Evolutionary conservation across 2,888 invertebrate species (phyloP).

Genomic region (Epirrita christyi): DNA sequence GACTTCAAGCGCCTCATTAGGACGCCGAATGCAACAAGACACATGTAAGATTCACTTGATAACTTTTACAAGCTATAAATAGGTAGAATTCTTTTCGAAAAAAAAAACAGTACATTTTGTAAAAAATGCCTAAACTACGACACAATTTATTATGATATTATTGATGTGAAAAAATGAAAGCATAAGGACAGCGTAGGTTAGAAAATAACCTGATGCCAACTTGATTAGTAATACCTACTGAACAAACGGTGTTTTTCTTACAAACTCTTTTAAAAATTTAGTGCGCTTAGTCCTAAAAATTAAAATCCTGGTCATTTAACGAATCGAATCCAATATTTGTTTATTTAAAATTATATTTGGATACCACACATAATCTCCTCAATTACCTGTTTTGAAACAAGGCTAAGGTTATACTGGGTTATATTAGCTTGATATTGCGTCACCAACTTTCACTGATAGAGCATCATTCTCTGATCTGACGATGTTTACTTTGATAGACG

Average conservation of each 20-base stretch:
- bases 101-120: background rate
- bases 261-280: background rate
- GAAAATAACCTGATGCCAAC: no score
- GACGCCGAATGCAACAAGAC: slow-evolving; percentile 22
- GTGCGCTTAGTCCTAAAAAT: background rate
- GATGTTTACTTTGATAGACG: slow-evolving; percentile 35
- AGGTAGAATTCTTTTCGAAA: background rate
- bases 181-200: no score
- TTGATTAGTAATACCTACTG: background rate
- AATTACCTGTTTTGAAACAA: slow-evolving; percentile 32
- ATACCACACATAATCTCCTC: slow-evolving; percentile 17
- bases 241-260: background rate
- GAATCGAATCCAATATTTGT: background rate
- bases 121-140: background rate
- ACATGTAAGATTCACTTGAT: slow-evolving; percentile 23
- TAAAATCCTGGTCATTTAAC: background rate
- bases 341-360: slow-evolving; percentile 10
- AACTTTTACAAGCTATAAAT: slow-evolving; percentile 13
- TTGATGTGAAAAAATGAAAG: no score
- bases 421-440: slow-evolving; percentile 37
- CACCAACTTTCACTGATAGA: slow-evolving; percentile 43
- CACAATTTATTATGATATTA: background rate
- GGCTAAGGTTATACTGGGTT: slow-evolving; percentile 40
- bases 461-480: slow-evolving; percentile 31
- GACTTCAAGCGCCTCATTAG: slow-evolving; percentile 30